Evolutionary conservation across 2,113 vertebrate genomes (phyloP), one percentile per base, ranked within the genome.

Genomic region (Propithecus coquereli): DNA sequence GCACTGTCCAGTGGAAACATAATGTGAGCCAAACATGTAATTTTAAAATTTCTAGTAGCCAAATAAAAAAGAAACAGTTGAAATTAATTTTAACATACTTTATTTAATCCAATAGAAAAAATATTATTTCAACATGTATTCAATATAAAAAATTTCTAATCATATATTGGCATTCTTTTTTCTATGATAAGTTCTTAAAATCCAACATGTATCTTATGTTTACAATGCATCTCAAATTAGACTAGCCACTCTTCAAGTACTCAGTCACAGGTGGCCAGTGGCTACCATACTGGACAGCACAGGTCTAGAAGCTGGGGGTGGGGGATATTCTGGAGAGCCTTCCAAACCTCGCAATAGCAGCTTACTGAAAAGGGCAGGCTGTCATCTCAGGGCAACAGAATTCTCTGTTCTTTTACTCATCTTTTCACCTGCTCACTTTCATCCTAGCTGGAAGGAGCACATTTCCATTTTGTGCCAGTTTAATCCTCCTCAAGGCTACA

Each of bases 111-210:
- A 87, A 71, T 88, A 82, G 71, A 57, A 17, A 84, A 94, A 96
- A 76, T 93, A 91, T 34, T 90, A 91, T 71, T 91, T 89, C 20
- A 96, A 88, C 6, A 87, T 57, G 37, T 30, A 90, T 79, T 83
- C 59, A 91, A 87, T 71, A 92, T 77, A 96, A 94, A 74, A 95
- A 97, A 86, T 74, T 73, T 95, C 86, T 87, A 59, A 65, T 81
- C 76, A 50, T n/a, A 59, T 93, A 85, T 84, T 65, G 93, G 57
- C 25, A 93, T 91, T 81, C 27, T 84, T 22, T 87, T 94, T 86
- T 89, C 92, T n/a, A 94, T 34, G 95, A 1, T 59, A 91, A 95
- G 57, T 91, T 70, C 22, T 91, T 96, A 22, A 91, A 95, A 66
- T 91, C 34, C 89, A 23, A 40, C 59, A 91, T 32, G 14, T 74